A percentile compares a stretch with the other conserved stretches of the same genome.
These are phyloP conservation scores for Diabrotica balteata DNA, from an alignment of 2,888 invertebrate species.

Conservation along the genomic window DNA sequence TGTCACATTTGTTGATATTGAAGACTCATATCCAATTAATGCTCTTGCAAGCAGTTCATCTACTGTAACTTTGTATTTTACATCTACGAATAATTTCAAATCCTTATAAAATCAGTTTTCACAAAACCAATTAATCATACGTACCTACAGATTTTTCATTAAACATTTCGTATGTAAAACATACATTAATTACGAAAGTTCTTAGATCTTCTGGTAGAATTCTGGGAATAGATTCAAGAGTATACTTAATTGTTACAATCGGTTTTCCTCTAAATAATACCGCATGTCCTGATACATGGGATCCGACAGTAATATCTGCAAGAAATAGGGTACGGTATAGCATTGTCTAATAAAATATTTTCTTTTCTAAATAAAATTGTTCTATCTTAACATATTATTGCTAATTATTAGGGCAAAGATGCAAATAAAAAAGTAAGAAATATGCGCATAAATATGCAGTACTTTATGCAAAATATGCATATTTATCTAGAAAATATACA, in stretches of 20 bases:
- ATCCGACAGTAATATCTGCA: conserved; percentile 69
- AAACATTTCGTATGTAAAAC: conserved; percentile 32
- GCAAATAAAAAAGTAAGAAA: no score
- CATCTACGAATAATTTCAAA: conserved; percentile 17
- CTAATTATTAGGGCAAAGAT: no score
- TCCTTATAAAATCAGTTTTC: no score
- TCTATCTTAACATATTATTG: no score
- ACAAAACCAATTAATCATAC: not conserved
- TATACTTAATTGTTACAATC: conserved; percentile 44
- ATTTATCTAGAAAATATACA: no score
- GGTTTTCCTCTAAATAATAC: conserved; percentile 63
- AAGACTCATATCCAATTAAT: conserved; percentile 8
- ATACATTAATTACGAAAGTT: conserved; percentile 45
- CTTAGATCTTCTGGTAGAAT: conserved; percentile 26
- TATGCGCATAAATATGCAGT: no score
- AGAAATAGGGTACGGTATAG: conserved; percentile 31
- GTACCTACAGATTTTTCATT: conserved; percentile 27
- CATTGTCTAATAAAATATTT: no score
- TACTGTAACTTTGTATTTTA: conserved; percentile 24
- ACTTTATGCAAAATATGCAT: no score
- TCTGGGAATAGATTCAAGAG: conserved; percentile 19
- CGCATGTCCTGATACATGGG: conserved; percentile 65
- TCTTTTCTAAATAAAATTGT: no score
- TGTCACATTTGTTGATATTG: conserved; percentile 13
- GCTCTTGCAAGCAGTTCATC: conserved; percentile 24